Evolutionary conservation across 2,113 vertebrate species (phyloP), one percentile per base, ranked within the genome.

Genomic region (Meleagris gallopavo): DNA sequence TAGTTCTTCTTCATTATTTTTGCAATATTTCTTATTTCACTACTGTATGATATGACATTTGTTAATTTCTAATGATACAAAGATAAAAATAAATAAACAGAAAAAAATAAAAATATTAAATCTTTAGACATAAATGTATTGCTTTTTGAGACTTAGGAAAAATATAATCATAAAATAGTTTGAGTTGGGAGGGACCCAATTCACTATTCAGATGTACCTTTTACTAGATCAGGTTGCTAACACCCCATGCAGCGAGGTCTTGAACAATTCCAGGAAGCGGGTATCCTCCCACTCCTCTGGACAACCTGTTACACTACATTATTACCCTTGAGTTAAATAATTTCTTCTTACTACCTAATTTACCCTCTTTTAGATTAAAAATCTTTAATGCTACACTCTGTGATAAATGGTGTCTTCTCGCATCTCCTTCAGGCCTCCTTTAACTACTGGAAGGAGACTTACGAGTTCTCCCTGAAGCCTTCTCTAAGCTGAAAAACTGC

Each of bases 381-480:
- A 18, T 12, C 10, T 8, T n/a, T n/a, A 19, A 19, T 6, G 11
- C 30, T 57, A n/a, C 32, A 12, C 18, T 58, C 2, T 6, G 1
- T 58, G 55, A 58, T n/a, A n/a, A 20, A 57, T 16, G 10, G 16
- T 57, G 17, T n/a, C 55, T 20, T n/a, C 30, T 32, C 17, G 20
- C 29, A 30, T 30, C 15, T 57, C 32, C 55, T 57, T 11, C 7
- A 57, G 55, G 30, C 30, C 30, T 19, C 30, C 18, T 57, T 57
- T 19, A 57, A n/a, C 30, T 8, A 20, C 17, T 57, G 25, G 55
- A n/a, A 57, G 17, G 54, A 17, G 6, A n/a, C 55, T 20, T n/a
- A 12, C 2, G n/a, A n/a, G 18, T 10, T n/a, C 30, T 12, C 55
- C 55, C 30, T 27, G 9, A 18, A n/a, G 10, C 55, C 18, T 57